Evolutionary conservation across 2,888 invertebrate species (phyloP).

Genomic region (Smittia aterrima): DNA sequence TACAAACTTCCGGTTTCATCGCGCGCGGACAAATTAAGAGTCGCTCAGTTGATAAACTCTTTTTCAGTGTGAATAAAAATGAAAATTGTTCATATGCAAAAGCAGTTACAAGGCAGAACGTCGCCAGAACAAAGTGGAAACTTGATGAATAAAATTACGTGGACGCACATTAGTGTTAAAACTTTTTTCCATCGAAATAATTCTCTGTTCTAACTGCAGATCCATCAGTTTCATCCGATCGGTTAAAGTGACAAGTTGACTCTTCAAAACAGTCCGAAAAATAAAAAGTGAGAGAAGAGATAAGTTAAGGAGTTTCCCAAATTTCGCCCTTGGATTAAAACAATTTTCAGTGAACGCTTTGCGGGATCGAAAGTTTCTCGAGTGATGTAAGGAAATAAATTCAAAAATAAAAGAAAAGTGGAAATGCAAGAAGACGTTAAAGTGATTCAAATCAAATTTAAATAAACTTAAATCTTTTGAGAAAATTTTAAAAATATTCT

Average conservation of each 20-base stretch:
- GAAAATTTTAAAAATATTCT: no score
- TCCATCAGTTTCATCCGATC: conserved; percentile 33
- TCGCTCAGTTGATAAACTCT: conserved; percentile 39
- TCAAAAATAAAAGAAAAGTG: neutral
- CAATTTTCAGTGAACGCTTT: neutral
- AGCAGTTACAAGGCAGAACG: conserved; percentile 27
- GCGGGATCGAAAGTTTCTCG: neutral
- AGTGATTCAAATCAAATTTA: no score
- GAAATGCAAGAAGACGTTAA: no score
- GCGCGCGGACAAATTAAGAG: conserved; percentile 25
- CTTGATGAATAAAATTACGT: conserved; percentile 5
- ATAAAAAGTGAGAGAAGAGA: neutral
- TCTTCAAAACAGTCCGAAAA: neutral
- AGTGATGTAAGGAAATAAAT: neutral
- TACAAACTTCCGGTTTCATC: conserved; percentile 38
- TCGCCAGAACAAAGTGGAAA: conserved; percentile 11
- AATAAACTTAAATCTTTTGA: no score
- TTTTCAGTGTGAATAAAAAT: conserved; percentile 25
- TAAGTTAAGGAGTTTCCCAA: neutral
- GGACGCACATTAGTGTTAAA: conserved; percentile 24
- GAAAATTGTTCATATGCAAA: conserved; percentile 36
- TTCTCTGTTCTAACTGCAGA: neutral
- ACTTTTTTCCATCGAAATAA: conserved; percentile 11
- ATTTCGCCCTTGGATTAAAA: neutral
- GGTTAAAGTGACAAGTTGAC: conserved; percentile 10